phyloP scores from a whole-genome alignment of 2,888 invertebrate species.

The Archaeoteleia sp. region DNA sequence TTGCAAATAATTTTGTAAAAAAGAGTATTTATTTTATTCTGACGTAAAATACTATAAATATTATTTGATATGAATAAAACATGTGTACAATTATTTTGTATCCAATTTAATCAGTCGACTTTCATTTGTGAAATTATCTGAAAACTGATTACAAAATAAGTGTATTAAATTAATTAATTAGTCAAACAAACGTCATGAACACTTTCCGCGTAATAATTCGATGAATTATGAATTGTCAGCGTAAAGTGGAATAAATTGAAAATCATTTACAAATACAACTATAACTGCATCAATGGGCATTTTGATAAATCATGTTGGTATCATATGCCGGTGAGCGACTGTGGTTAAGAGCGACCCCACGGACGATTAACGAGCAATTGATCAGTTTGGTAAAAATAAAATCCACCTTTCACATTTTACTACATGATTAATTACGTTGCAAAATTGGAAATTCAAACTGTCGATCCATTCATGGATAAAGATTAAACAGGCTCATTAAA shows the following conservation, averaged over 20 bases:
- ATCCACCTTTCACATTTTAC: constrained; percentile 19
- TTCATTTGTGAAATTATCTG: too few relatives aligned
- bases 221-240: not conserved
- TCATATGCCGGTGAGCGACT: constrained; percentile 20
- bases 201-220: not conserved
- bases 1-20: too few relatives aligned
- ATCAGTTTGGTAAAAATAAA: constrained; percentile 17
- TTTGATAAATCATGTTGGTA: constrained; percentile 17
- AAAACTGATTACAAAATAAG: too few relatives aligned
- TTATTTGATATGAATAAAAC: too few relatives aligned
- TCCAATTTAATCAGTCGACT: too few relatives aligned
- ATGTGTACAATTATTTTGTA: too few relatives aligned
- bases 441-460: constrained; percentile 3
- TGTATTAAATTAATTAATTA: not conserved
- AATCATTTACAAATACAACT: constrained; percentile 4
- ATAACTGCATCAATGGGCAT: constrained; percentile 6
- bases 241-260: not conserved
- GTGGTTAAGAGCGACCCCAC: constrained; percentile 1
- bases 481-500: too few relatives aligned
- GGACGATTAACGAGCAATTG: constrained; percentile 32
- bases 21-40: too few relatives aligned
- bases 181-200: not conserved
- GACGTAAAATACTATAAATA: too few relatives aligned
- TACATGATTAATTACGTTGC: constrained; percentile 16
- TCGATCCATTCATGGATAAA: too few relatives aligned